Evolutionary conservation across 2,797 vertebrate genomes (phyloP).

Genomic region (Pseudomugil gertrudae): DNA sequence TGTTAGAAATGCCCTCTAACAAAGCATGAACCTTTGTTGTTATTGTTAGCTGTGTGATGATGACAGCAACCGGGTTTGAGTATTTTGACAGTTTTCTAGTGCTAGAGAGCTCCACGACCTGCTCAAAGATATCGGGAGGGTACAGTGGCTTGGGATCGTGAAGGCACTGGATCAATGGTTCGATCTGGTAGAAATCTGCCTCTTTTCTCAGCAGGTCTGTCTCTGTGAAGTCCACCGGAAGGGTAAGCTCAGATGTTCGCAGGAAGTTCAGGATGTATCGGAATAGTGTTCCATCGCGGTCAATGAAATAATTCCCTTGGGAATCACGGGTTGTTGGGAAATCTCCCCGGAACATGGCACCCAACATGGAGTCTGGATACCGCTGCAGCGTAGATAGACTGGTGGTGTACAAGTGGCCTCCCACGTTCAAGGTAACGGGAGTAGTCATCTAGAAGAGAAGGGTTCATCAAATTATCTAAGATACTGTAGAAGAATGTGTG

Average conservation of each 20-base stretch:
- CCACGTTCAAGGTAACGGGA: conserved; percentile 97
- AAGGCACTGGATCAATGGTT: conserved; percentile 96
- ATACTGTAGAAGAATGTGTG: neutral
- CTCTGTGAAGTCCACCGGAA: conserved; percentile 96
- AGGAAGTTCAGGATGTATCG: conserved; percentile 97
- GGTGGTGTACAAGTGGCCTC: conserved; percentile 96
- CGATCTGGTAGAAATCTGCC: conserved; percentile 98
- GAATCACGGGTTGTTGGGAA: conserved; percentile 95
- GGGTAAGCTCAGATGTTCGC: conserved; percentile 95
- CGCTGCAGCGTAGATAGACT: conserved; percentile 94
- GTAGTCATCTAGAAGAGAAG: conserved; percentile 87
- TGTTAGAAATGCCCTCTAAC: conserved; percentile 95
- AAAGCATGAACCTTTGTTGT: conserved; percentile 95
- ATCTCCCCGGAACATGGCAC: conserved; percentile 97
- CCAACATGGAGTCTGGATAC: conserved; percentile 98
- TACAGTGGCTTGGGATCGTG: conserved; percentile 95
- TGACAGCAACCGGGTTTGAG: conserved; percentile 97
- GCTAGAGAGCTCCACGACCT: conserved; percentile 97
- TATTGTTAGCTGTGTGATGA: conserved; percentile 97
- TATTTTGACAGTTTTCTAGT: conserved; percentile 98
- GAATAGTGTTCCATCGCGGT: conserved; percentile 96
- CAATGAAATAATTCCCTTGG: conserved; percentile 98
- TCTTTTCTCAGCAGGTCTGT: conserved; percentile 95
- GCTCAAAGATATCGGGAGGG: conserved; percentile 95
- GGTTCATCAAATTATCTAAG: neutral